A percentile compares a stretch with the other conserved stretches of the same genome.
Conservation (phyloP, 1,140 invertebrate species). For the Cotesia typhae region DNA sequence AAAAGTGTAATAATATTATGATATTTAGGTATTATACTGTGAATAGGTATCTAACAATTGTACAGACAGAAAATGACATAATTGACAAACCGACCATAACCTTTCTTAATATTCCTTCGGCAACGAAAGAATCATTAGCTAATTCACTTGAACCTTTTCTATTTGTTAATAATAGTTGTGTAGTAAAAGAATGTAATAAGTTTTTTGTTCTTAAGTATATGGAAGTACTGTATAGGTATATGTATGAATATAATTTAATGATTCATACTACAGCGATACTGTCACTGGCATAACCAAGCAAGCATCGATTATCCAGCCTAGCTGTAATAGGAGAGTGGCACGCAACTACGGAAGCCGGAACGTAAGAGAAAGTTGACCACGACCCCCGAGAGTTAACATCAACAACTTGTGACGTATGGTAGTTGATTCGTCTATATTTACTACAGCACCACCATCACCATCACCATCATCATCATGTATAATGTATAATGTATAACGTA, state of each 20-base stretch:
- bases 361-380: conserved; percentile 59
- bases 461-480: too few species aligned
- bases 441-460: too few species aligned
- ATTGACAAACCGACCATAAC: background rate
- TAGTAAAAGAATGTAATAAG: conserved; percentile 6
- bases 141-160: too few species aligned
- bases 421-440: background rate
- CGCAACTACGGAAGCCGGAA: conserved; percentile 52
- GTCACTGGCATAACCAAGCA: conserved; percentile 35
- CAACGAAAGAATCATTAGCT: background rate
- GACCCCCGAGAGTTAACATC: conserved; percentile 49
- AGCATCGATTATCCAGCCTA: conserved; percentile 32
- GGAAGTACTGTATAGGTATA: background rate
- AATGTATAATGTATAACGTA: too few species aligned
- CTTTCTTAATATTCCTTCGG: too few species aligned
- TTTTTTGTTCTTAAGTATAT: background rate
- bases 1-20: too few species aligned
- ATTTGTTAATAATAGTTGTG: background rate
- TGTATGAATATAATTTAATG: conserved; percentile 4
- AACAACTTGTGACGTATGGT: conserved; percentile 29
- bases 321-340: conserved; percentile 48
- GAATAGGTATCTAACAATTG: too few species aligned
- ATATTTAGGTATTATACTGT: too few species aligned
- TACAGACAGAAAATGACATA: background rate
- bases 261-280: conserved; percentile 31